Conservation (phyloP, 2,888 invertebrate species). For the Eupithecia centaureata region DNA sequence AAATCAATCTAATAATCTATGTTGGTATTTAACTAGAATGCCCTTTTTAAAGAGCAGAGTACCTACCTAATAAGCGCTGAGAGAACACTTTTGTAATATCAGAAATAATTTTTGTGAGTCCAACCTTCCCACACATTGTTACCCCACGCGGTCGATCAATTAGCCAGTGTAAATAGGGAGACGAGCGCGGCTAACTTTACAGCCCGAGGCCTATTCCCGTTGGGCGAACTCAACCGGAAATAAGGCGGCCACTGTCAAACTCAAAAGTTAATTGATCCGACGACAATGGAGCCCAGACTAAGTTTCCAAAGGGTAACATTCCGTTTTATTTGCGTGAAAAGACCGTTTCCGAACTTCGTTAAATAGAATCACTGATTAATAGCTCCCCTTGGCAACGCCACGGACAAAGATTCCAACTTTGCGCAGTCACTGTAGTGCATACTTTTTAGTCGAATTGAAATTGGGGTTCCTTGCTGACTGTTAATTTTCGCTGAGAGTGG, state of each 20-base stretch:
- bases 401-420: conserved; percentile 52
- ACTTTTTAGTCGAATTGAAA: conserved; percentile 45
- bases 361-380: conserved; percentile 61
- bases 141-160: conserved; percentile 37
- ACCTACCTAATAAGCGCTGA: conserved; percentile 4
- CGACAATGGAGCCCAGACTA: conserved; percentile 50
- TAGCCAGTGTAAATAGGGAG: conserved; percentile 44
- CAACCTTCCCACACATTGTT: conserved; percentile 15
- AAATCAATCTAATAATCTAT: not conserved
- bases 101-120: conserved; percentile 12
- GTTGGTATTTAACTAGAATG: not conserved
- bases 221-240: conserved; percentile 49
- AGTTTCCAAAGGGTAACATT: conserved; percentile 52
- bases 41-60: not conserved
- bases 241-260: conserved; percentile 53
- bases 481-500: conserved; percentile 42
- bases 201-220: conserved; percentile 39
- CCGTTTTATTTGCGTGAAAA: conserved; percentile 59
- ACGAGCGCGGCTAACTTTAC: conserved; percentile 50
- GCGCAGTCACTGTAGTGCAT: conserved; percentile 47
- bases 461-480: conserved; percentile 38
- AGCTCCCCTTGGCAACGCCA: conserved; percentile 53
- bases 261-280: conserved; percentile 61
- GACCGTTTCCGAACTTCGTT: conserved; percentile 54
- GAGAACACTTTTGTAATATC: not conserved